These are phyloP conservation scores for Ormia ochracea DNA, from an alignment of 2,888 invertebrate species.

Conservation along the genomic window DNA sequence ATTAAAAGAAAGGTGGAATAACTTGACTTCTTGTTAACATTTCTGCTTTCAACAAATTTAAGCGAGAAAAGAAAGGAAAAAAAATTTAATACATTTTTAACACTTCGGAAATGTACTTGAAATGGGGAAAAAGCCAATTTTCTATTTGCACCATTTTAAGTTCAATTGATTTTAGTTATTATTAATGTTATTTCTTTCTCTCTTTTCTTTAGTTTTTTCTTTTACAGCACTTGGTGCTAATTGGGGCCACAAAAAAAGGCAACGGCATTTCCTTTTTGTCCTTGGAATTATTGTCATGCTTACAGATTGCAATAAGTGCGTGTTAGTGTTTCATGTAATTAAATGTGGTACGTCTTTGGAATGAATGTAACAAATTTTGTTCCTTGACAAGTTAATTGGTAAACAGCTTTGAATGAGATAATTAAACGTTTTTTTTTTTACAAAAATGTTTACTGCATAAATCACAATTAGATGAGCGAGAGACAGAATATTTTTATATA, in stretches of 20 bases:
- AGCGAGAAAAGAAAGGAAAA: neutral
- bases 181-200: neutral
- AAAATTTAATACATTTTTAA: conserved; percentile 9
- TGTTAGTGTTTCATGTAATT: neutral
- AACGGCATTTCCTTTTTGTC: neutral
- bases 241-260: neutral
- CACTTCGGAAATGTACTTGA: neutral
- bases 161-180: conserved; percentile 10
- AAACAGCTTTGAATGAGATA: too few relatives aligned
- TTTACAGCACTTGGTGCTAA: neutral
- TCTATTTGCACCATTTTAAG: neutral
- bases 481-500: too few relatives aligned
- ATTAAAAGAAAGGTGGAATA: neutral
- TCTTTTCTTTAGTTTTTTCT: neutral
- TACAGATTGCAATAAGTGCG: neutral
- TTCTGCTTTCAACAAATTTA: neutral
- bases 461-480: too few relatives aligned
- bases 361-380: too few relatives aligned
- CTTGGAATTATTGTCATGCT: neutral
- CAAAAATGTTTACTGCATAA: too few relatives aligned
- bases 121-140: neutral
- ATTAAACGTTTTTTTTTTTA: too few relatives aligned
- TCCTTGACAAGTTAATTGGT: too few relatives aligned
- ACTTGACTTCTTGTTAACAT: conserved; percentile 13
- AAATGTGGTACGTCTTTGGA: neutral